phyloP scores from a whole-genome alignment of 2,113 vertebrate genomes.

The Chrysemys picta region DNA sequence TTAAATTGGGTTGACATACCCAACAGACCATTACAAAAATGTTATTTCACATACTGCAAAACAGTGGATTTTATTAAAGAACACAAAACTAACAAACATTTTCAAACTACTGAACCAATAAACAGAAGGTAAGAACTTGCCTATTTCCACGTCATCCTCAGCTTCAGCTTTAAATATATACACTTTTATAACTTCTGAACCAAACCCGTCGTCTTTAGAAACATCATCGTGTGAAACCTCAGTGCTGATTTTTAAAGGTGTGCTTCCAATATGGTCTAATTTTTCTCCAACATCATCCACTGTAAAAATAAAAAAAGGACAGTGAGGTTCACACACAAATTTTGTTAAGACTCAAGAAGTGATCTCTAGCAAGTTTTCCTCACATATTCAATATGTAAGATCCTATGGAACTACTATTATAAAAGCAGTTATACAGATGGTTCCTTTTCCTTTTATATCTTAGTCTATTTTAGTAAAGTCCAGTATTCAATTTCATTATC shows the following conservation, averaged over 20 bases:
- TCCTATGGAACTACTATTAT: neutral
- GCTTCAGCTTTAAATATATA: constrained; percentile 99
- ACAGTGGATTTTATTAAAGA: neutral
- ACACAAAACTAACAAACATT: neutral
- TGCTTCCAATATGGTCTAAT: constrained; percentile 92
- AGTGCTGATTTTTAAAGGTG: constrained; percentile 94
- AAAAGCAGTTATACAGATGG: neutral
- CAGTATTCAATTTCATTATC: neutral
- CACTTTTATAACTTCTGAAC: constrained; percentile 98
- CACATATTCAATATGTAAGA: neutral
- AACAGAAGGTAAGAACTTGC: constrained; percentile 68
- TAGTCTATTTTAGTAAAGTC: neutral
- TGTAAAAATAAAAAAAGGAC: constrained; percentile 71
- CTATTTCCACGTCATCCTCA: constrained; percentile 98
- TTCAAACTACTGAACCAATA: neutral
- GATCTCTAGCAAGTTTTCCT: constrained; percentile 20
- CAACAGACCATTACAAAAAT: neutral
- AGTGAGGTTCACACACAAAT: constrained; percentile 41
- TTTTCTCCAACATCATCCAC: constrained; percentile 99
- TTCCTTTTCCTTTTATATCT: neutral
- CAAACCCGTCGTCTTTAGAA: constrained; percentile 92
- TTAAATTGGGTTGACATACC: neutral
- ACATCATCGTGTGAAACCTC: constrained; percentile 92
- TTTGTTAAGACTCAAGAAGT: neutral
- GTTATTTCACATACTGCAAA: neutral